Evolutionary conservation across 2,113 vertebrate genomes (phyloP).

Genomic region (Labeo rohita): DNA sequence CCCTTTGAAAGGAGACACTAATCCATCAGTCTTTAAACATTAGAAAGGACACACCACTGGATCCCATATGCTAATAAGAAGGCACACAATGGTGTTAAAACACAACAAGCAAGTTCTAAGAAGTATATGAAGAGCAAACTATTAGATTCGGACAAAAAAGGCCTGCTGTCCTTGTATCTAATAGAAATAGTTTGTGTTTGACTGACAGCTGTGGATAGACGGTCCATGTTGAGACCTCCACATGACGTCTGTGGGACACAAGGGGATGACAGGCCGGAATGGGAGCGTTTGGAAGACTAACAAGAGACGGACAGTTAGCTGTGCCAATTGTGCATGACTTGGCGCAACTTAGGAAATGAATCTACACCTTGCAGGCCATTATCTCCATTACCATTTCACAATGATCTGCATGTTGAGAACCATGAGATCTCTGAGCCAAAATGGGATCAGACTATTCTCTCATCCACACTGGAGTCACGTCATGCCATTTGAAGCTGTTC

Average conservation of each 20-base stretch:
- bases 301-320: background rate
- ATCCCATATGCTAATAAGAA: background rate
- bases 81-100: background rate
- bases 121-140: background rate
- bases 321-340: background rate
- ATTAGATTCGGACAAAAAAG: background rate
- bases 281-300: background rate
- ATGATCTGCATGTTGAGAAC: background rate
- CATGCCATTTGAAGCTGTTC: background rate
- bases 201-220: background rate
- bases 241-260: background rate
- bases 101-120: background rate
- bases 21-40: background rate
- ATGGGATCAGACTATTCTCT: background rate
- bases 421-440: background rate
- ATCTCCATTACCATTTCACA: background rate
- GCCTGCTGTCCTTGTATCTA: background rate
- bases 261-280: slow-evolving; percentile 7
- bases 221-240: background rate
- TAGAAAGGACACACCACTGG: background rate
- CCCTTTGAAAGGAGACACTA: slow-evolving; percentile 2
- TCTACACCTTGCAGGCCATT: no score
- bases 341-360: background rate
- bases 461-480: background rate
- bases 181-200: slow-evolving; percentile 5